These are phyloP conservation scores for Synanthedon tipuliformis DNA, from an alignment of 2,888 invertebrate species.

Conservation along the genomic window DNA sequence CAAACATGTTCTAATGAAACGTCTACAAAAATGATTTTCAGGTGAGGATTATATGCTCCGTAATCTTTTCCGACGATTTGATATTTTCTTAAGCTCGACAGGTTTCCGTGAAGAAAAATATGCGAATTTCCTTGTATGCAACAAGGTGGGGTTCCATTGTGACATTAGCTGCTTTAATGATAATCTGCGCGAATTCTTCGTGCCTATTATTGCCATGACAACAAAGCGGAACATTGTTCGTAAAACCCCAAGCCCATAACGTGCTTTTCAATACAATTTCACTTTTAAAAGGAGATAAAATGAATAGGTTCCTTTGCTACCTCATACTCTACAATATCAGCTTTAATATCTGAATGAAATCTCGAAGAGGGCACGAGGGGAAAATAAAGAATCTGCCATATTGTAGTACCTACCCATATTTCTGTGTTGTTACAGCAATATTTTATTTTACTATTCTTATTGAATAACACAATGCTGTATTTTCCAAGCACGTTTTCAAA, in stretches of 20 bases:
- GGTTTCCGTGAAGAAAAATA: not conserved
- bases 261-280: slow-evolving; percentile 32
- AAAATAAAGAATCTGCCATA: too few relatives aligned
- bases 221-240: slow-evolving; percentile 42
- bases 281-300: slow-evolving; percentile 17
- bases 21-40: too few relatives aligned
- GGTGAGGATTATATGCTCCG: too few relatives aligned
- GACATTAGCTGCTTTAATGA: slow-evolving; percentile 25
- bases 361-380: not conserved
- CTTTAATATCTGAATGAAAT: not conserved
- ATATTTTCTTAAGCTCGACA: not conserved
- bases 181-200: slow-evolving; percentile 35
- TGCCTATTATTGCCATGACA: slow-evolving; percentile 40
- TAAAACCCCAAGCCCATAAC: slow-evolving; percentile 16
- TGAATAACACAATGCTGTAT: too few relatives aligned
- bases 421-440: too few relatives aligned
- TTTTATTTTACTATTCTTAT: too few relatives aligned
- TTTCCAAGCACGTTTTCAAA: too few relatives aligned
- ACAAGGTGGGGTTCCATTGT: slow-evolving; percentile 32
- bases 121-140: slow-evolving; percentile 17
- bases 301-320: slow-evolving; percentile 12
- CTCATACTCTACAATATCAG: slow-evolving; percentile 10
- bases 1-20: too few relatives aligned
- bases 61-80: too few relatives aligned
- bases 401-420: too few relatives aligned